Conservation (phyloP, 1,140 invertebrate species). For the Zelostemma sp. region DNA sequence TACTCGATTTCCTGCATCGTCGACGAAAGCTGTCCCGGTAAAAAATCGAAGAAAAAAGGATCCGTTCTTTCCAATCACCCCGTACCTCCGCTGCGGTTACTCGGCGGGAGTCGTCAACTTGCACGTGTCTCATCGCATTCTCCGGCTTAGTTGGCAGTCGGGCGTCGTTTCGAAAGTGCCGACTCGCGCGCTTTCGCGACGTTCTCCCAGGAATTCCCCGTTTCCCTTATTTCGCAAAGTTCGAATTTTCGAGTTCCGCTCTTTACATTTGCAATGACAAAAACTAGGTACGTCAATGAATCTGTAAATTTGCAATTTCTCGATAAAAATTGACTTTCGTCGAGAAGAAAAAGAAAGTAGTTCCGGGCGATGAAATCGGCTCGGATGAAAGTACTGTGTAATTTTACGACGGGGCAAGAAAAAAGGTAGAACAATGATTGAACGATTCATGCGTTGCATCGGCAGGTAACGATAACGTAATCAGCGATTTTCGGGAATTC, state of each 20-base stretch:
- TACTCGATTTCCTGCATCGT: too few relatives aligned
- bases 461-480: not conserved
- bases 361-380: too few relatives aligned
- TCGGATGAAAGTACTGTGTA: too few relatives aligned
- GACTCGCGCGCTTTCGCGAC: not conserved
- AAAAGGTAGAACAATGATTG: not conserved
- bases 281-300: not conserved
- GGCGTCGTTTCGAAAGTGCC: conserved; percentile 21
- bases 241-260: not conserved
- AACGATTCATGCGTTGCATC: too few relatives aligned
- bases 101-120: conserved; percentile 45
- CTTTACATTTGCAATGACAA: not conserved
- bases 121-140: conserved; percentile 44
- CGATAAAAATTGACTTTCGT: not conserved
- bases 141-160: conserved; percentile 25
- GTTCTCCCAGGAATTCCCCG: not conserved
- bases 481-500: not conserved
- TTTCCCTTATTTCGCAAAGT: too few relatives aligned
- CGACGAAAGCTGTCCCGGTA: too few relatives aligned
- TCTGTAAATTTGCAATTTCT: not conserved
- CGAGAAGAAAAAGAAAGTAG: too few relatives aligned
- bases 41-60: not conserved
- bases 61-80: not conserved
- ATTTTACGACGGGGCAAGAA: too few relatives aligned
- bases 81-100: conserved; percentile 3